A percentile compares a stretch with the other conserved stretches of the same genome.
Evolutionary conservation across 2,797 vertebrate species (phyloP).

Genomic region (Ataeniobius toweri): DNA sequence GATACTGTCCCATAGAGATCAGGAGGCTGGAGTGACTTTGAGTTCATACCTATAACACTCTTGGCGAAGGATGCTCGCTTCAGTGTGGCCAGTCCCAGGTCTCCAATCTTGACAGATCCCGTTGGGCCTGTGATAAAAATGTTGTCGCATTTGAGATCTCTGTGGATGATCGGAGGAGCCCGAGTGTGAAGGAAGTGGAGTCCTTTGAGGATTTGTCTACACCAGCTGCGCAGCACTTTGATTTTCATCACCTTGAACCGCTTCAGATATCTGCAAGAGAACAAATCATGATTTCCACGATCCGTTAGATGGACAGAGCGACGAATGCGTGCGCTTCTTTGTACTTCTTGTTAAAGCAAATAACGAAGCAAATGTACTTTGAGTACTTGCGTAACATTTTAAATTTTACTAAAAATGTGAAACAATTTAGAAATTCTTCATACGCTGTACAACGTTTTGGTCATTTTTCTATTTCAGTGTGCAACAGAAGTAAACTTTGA

Average conservation of each 20-base stretch:
- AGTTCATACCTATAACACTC: conserved; percentile 96
- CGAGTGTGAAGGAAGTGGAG: conserved; percentile 98
- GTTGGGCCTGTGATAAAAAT: conserved; percentile 99
- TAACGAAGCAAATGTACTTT: not conserved
- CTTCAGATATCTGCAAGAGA: conserved; percentile 89
- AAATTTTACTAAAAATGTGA: not conserved
- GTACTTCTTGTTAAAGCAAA: not conserved
- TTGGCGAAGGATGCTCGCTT: conserved; percentile 98
- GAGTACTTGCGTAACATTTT: not conserved
- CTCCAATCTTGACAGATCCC: conserved; percentile 98
- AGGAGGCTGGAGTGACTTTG: conserved; percentile 51
- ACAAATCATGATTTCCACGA: conserved; percentile 8
- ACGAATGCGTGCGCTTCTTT: not conserved
- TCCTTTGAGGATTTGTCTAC: conserved; percentile 97
- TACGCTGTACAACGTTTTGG: not conserved
- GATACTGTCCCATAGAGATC: conserved; percentile 35
- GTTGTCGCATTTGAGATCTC: conserved; percentile 98
- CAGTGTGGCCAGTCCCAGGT: conserved; percentile 94
- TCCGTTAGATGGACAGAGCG: not conserved
- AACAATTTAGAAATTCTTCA: not conserved
- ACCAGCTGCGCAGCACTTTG: conserved; percentile 98
- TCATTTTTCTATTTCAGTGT: not conserved
- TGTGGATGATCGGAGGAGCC: conserved; percentile 96
- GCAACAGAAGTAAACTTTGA: not conserved
- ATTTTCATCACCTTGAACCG: conserved; percentile 99